phyloP scores from a whole-genome alignment of 2,113 vertebrate species.

The Hemichromis elongatus region DNA sequence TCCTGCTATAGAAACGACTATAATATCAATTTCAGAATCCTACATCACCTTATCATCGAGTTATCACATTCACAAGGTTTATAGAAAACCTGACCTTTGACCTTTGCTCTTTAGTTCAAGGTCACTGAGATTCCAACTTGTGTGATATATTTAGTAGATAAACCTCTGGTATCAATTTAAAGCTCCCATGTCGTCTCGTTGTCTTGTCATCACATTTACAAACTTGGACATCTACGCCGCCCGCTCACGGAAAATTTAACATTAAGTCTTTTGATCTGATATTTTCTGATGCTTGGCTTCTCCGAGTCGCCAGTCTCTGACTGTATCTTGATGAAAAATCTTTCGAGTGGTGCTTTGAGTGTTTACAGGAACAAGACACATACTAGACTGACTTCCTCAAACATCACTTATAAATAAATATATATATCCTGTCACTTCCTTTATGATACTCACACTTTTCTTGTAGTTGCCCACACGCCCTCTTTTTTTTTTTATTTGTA shows the following conservation, averaged over 20 bases:
- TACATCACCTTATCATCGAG: fast-evolving
- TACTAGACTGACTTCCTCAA: background rate
- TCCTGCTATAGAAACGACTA: background rate
- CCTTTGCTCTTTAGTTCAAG: background rate
- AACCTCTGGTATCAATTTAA: background rate
- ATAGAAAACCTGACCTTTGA: background rate
- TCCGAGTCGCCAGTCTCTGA: background rate
- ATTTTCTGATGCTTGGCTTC: background rate
- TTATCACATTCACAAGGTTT: fast-evolving
- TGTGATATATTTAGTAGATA: background rate
- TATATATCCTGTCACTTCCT: background rate
- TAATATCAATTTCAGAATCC: background rate
- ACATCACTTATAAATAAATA: background rate
- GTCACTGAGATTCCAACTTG: background rate
- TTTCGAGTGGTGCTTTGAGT: background rate
- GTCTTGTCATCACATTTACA: background rate
- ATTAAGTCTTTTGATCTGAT: background rate
- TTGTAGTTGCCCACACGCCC: background rate
- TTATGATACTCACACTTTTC: background rate
- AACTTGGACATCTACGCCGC: background rate
- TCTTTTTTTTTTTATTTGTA: background rate
- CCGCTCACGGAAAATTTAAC: background rate
- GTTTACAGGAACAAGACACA: background rate
- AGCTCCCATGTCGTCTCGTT: background rate
- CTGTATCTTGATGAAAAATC: background rate